Evolutionary conservation across 1,140 invertebrate genomes (phyloP).

Genomic region (Magallana gigas): DNA sequence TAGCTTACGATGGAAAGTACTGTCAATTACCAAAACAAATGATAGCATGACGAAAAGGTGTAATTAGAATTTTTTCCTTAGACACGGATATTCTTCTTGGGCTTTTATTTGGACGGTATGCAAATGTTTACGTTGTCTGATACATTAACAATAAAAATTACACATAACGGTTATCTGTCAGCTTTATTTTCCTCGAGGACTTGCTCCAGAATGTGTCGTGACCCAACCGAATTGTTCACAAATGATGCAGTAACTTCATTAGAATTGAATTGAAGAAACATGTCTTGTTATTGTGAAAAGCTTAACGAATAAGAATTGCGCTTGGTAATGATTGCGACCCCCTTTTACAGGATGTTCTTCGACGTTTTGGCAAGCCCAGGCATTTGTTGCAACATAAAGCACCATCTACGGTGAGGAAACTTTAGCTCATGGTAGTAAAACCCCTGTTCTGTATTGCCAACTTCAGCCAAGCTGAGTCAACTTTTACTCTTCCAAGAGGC

Average conservation of each 20-base stretch:
- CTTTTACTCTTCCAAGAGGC: no score
- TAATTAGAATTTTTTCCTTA: conserved; percentile 14
- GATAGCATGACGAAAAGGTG: not conserved
- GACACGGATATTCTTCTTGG: conserved; percentile 18
- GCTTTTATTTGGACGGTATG: conserved; percentile 17
- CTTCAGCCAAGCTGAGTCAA: no score
- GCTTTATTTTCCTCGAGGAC: not conserved
- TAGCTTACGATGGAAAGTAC: conserved; percentile 20
- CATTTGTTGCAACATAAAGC: no score
- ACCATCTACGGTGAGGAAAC: no score
- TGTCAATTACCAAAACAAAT: conserved; percentile 29
- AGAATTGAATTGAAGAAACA: no score
- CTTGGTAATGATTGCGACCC: no score
- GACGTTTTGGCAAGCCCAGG: no score
- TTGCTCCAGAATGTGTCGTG: not conserved
- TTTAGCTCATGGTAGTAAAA: no score
- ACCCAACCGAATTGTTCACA: not conserved
- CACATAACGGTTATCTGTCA: not conserved
- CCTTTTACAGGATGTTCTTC: no score
- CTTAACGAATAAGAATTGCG: no score
- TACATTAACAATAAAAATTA: conserved; percentile 9
- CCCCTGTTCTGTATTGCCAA: no score
- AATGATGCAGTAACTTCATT: not conserved
- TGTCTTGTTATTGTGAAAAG: no score
- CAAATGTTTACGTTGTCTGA: conserved; percentile 1